These are phyloP conservation scores for Sclerodermus sp. DNA, from an alignment of 2,888 invertebrate genomes.

Conservation along the genomic window DNA sequence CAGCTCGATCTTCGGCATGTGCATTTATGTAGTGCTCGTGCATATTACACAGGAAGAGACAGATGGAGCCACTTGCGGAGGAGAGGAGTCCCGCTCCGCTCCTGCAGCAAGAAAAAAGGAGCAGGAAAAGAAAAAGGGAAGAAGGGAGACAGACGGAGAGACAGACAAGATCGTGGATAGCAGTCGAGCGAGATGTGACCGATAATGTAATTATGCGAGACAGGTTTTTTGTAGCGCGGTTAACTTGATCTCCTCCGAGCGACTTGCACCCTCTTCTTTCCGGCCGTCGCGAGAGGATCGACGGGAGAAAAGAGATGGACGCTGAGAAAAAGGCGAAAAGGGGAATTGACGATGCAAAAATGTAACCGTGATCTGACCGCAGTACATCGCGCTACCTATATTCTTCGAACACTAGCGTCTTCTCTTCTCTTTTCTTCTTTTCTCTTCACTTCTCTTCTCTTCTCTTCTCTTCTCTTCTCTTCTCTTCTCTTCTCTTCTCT, in stretches of 20 bases:
- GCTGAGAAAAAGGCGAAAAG: conserved; percentile 10
- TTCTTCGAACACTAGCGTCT: no score
- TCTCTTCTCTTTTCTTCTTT: no score
- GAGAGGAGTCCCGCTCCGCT: neutral
- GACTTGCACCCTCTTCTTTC: conserved; percentile 7
- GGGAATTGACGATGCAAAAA: neutral
- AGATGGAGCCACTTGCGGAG: no score
- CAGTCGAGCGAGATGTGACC: conserved; percentile 45
- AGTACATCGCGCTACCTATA: no score
- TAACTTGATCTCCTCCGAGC: conserved; percentile 28
- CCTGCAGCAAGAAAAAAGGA: neutral
- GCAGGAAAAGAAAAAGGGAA: neutral
- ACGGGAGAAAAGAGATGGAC: conserved; percentile 3
- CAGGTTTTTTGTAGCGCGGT: conserved; percentile 43
- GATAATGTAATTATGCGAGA: conserved; percentile 51
- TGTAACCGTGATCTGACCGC: no score
- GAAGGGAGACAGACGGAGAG: neutral
- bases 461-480: no score
- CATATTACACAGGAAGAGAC: no score
- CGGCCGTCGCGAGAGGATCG: conserved; percentile 2
- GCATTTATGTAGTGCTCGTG: no score
- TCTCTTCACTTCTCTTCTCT: no score
- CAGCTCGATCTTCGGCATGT: no score
- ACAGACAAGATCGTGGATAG: conserved; percentile 25
- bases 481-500: no score